A percentile compares a stretch with the other conserved stretches of the same genome.
These are phyloP conservation scores for Zaprionus bogoriensis DNA, from an alignment of 2,888 invertebrate genomes.

Conservation along the genomic window DNA sequence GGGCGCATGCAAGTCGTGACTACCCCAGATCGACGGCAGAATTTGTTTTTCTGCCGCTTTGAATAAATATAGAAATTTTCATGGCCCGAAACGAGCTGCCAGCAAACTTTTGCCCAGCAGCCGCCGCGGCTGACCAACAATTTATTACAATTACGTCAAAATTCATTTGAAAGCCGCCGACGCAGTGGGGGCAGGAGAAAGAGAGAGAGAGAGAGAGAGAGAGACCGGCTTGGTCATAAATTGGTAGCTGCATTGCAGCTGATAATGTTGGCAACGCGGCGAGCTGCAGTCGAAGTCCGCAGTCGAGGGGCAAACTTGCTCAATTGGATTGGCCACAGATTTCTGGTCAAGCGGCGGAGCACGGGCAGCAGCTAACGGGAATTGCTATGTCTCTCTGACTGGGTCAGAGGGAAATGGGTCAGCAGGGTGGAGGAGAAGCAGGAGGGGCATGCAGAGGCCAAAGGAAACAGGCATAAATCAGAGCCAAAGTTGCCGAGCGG, in stretches of 20 bases:
- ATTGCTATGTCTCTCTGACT: too few species aligned
- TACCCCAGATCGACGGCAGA: background rate
- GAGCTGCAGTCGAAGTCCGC: too few species aligned
- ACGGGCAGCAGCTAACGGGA: background rate
- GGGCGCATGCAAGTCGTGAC: background rate
- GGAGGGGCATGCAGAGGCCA: background rate
- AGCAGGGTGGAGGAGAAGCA: background rate
- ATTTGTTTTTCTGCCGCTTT: background rate
- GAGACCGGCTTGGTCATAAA: conserved; percentile 55
- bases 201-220: background rate
- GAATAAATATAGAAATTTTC: conserved; percentile 30
- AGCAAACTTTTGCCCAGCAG: conserved; percentile 32
- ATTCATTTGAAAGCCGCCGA: conserved; percentile 66
- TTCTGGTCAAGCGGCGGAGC: conserved; percentile 32
- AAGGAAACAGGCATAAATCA: conserved; percentile 57
- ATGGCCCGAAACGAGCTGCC: conserved; percentile 33
- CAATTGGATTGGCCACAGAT: conserved; percentile 64
- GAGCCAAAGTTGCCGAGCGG: conserved; percentile 39
- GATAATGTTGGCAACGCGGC: conserved; percentile 52
- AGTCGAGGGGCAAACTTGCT: conserved; percentile 44
- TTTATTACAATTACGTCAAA: conserved; percentile 79
- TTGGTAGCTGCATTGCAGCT: conserved; percentile 74
- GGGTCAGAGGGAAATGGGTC: conserved; percentile 45
- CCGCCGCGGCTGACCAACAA: conserved; percentile 65
- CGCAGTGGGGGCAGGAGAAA: background rate